Evolutionary conservation across 2,888 invertebrate species (phyloP).

Genomic region (Microchrysa polita): DNA sequence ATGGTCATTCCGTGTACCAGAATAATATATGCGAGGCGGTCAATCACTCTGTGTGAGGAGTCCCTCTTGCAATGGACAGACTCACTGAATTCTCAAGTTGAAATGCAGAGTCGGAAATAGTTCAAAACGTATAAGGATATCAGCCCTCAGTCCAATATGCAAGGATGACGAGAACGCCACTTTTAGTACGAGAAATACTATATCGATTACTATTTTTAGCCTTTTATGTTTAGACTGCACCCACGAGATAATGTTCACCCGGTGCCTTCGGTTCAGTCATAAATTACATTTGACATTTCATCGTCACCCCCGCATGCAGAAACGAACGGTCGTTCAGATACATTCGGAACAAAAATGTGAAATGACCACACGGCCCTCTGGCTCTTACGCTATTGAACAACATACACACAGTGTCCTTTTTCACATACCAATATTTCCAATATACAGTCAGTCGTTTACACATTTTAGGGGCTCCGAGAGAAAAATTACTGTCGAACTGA

Average conservation of each 20-base stretch:
- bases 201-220: constrained; percentile 46
- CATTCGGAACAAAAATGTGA: constrained; percentile 16
- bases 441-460: constrained; percentile 6
- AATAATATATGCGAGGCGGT: background rate
- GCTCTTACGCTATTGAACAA: background rate
- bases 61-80: background rate
- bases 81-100: background rate
- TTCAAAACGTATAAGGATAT: too few species aligned
- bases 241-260: constrained; percentile 49
- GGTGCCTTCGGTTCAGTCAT: constrained; percentile 37
- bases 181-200: too few species aligned
- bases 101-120: too few species aligned
- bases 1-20: background rate
- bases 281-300: constrained; percentile 49
- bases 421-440: constrained; percentile 9
- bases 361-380: constrained; percentile 17
- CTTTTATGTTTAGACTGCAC: constrained; percentile 50
- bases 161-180: too few species aligned
- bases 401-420: background rate
- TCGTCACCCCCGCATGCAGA: constrained; percentile 42
- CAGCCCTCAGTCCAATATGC: too few species aligned
- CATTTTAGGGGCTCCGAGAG: background rate
- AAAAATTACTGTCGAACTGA: constrained; percentile 23
- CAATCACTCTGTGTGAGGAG: background rate
- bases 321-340: too few species aligned